Evolutionary conservation across 1,140 invertebrate species (phyloP).

Genomic region (Dermatophagoides farinae): DNA sequence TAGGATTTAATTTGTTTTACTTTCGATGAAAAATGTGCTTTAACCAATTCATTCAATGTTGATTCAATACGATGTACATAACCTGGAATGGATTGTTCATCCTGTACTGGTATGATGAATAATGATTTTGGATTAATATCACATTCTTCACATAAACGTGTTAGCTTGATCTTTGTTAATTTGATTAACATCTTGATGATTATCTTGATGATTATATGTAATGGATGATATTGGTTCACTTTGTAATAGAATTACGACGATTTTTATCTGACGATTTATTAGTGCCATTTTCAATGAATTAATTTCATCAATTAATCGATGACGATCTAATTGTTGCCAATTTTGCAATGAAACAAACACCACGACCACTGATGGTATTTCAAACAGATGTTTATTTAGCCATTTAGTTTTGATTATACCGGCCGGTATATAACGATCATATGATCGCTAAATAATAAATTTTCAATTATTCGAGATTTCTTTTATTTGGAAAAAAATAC

Average conservation of each 20-base stretch:
- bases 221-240: background rate
- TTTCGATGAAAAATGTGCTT: conserved; percentile 74
- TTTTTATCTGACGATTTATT: conserved; percentile 58
- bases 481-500: no score
- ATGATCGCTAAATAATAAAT: conserved; percentile 44
- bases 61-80: conserved; percentile 47
- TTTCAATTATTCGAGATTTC: conserved; percentile 9
- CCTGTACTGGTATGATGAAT: conserved; percentile 69
- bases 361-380: conserved; percentile 75
- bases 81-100: conserved; percentile 24
- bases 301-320: conserved; percentile 53
- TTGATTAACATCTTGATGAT: conserved; percentile 44
- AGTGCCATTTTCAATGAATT: conserved; percentile 57
- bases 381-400: conserved; percentile 77
- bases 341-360: conserved; percentile 78
- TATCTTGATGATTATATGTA: background rate
- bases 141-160: conserved; percentile 65
- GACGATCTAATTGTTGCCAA: conserved; percentile 63
- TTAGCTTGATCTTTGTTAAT: conserved; percentile 65
- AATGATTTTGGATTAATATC: conserved; percentile 75
- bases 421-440: conserved; percentile 88
- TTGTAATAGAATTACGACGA: conserved; percentile 74
- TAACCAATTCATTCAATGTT: conserved; percentile 75
- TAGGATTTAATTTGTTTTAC: conserved; percentile 67
- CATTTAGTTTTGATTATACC: conserved; percentile 87